These are phyloP conservation scores for Halcyon smyrnensis DNA, from an alignment of 2,797 vertebrate genomes.

Conservation along the genomic window DNA sequence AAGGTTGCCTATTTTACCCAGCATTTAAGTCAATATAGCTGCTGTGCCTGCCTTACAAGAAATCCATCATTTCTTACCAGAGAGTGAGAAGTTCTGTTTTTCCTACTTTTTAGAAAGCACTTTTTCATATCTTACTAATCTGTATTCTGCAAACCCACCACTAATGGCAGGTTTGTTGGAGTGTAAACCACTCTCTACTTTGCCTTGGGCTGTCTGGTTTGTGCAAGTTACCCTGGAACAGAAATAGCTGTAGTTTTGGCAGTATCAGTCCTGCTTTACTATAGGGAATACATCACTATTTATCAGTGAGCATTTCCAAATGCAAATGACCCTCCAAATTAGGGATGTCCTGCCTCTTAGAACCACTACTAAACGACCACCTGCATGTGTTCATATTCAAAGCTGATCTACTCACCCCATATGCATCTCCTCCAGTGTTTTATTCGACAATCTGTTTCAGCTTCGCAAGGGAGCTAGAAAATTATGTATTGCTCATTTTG, in stretches of 20 bases:
- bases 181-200: constrained; percentile 65
- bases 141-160: constrained; percentile 62
- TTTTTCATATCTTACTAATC: constrained; percentile 67
- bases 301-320: constrained; percentile 77
- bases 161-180: constrained; percentile 73
- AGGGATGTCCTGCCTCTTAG: constrained; percentile 80
- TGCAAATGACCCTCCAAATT: constrained; percentile 82
- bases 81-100: neutral
- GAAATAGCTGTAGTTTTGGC: constrained; percentile 77
- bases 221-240: constrained; percentile 73
- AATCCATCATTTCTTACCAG: constrained; percentile 59
- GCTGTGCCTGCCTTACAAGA: constrained; percentile 15
- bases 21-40: constrained; percentile 30
- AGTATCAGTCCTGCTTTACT: constrained; percentile 70
- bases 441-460: constrained; percentile 83
- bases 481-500: constrained; percentile 86
- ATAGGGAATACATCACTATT: constrained; percentile 72
- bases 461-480: constrained; percentile 80
- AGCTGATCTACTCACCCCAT: constrained; percentile 77
- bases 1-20: neutral
- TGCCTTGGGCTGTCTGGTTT: constrained; percentile 77
- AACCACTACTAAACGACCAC: constrained; percentile 78
- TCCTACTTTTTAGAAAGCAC: constrained; percentile 7
- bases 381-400: constrained; percentile 79
- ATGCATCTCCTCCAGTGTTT: constrained; percentile 83